Evolutionary conservation across 2,113 vertebrate genomes (phyloP).

Genomic region (Ailurus styani): DNA sequence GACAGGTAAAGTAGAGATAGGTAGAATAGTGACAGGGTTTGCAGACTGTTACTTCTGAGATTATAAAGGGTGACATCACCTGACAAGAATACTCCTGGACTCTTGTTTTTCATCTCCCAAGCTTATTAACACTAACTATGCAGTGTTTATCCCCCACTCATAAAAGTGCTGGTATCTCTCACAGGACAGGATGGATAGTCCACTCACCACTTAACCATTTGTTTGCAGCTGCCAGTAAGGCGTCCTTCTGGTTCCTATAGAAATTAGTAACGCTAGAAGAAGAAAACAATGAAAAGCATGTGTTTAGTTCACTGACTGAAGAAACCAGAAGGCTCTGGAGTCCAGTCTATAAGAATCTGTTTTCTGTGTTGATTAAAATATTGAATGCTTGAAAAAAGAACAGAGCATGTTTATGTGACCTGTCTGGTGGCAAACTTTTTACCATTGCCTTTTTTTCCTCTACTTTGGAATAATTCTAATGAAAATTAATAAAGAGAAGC

Average conservation of each 20-base stretch:
- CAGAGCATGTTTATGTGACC: not conserved
- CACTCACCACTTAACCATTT: conserved; percentile 93
- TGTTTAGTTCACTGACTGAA: not conserved
- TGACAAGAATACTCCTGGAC: not conserved
- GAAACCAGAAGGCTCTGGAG: not conserved
- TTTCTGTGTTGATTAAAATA: not conserved
- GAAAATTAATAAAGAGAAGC: not conserved
- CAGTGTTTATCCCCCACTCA: not conserved
- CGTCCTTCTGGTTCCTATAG: conserved; percentile 89
- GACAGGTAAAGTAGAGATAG: not conserved
- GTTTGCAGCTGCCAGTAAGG: conserved; percentile 90
- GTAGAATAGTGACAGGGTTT: not conserved
- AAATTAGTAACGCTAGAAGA: conserved; percentile 89
- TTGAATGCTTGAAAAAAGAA: not conserved
- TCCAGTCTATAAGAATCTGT: not conserved
- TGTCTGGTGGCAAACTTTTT: not conserved
- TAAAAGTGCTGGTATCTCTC: not conserved
- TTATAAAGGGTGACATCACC: not conserved
- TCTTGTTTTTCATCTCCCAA: not conserved
- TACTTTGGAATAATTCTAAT: not conserved
- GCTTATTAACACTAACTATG: not conserved
- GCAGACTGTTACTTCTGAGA: not conserved
- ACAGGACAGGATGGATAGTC: fast-evolving
- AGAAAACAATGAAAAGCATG: not conserved
- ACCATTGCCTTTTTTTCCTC: not conserved